These are phyloP conservation scores for Phorcus lineatus DNA, from an alignment of 2,888 invertebrate species.

Conservation along the genomic window DNA sequence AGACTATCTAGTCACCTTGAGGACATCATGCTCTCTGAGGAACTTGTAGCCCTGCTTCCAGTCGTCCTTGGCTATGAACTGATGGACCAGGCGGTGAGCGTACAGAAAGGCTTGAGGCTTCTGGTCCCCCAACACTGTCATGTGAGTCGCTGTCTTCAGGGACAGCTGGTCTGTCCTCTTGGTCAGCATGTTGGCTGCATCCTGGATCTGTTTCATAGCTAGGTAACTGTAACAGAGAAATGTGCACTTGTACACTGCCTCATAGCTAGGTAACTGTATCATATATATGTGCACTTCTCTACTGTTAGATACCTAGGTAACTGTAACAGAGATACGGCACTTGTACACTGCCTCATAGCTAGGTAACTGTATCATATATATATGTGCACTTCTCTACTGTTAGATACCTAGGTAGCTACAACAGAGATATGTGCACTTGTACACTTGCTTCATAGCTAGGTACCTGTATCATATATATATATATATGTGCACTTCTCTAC, in stretches of 20 bases:
- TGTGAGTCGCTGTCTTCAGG: constrained; percentile 80
- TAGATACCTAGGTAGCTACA: too few relatives aligned
- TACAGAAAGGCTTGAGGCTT: constrained; percentile 63
- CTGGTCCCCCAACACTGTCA: constrained; percentile 77
- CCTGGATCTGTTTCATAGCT: constrained; percentile 79
- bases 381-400: too few relatives aligned
- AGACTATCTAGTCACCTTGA: constrained; percentile 53
- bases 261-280: too few relatives aligned
- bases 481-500: too few relatives aligned
- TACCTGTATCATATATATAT: too few relatives aligned
- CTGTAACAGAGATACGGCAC: too few relatives aligned
- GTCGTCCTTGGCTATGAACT: constrained; percentile 60
- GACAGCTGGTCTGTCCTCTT: constrained; percentile 78
- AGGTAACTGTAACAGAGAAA: constrained; percentile 76
- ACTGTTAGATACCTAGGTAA: too few relatives aligned
- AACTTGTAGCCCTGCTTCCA: constrained; percentile 64
- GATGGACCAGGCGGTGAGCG: constrained; percentile 64
- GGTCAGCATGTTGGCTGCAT: constrained; percentile 81
- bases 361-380: too few relatives aligned
- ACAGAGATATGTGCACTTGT: too few relatives aligned
- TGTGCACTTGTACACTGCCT: neutral
- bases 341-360: too few relatives aligned
- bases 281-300: too few relatives aligned
- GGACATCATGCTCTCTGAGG: constrained; percentile 53
- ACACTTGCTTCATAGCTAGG: too few relatives aligned